Conservation (phyloP, 2,888 invertebrate genomes). For the Drosophila algonquin region DNA sequence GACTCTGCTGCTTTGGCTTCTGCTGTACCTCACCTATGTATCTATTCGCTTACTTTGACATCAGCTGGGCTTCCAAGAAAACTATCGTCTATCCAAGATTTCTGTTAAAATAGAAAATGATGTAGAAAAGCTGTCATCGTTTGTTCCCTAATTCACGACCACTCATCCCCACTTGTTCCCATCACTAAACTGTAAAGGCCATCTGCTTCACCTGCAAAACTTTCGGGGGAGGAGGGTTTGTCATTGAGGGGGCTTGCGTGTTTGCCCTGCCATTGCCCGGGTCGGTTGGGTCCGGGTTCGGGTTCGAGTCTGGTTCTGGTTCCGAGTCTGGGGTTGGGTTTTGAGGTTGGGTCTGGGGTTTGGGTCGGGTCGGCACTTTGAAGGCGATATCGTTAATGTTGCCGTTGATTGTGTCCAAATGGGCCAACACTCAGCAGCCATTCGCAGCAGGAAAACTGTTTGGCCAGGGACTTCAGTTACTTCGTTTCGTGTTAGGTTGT, state of each 20-base stretch:
- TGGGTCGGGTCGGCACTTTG: conserved; percentile 60
- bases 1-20: too few species aligned
- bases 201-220: conserved; percentile 37
- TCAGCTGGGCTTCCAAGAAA: too few species aligned
- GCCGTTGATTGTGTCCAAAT: conserved; percentile 68
- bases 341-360: background rate
- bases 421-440: conserved; percentile 48
- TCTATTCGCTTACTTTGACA: too few species aligned
- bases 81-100: background rate
- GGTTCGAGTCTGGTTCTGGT: conserved; percentile 5
- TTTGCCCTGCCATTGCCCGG: conserved; percentile 66
- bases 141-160: background rate
- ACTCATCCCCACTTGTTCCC: conserved; percentile 4
- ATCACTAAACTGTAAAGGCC: conserved; percentile 33
- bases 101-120: background rate
- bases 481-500: conserved; percentile 1
- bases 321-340: conserved; percentile 15
- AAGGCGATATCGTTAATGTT: conserved; percentile 79
- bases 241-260: conserved; percentile 73
- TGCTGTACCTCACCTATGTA: too few species aligned
- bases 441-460: conserved; percentile 48
- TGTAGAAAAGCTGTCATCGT: background rate
- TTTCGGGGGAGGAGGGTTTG: conserved; percentile 40
- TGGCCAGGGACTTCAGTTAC: conserved; percentile 17
- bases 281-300: conserved; percentile 45